These are phyloP conservation scores for Hippopotamus amphibius DNA, from an alignment of 2,113 vertebrate species.

Conservation along the genomic window DNA sequence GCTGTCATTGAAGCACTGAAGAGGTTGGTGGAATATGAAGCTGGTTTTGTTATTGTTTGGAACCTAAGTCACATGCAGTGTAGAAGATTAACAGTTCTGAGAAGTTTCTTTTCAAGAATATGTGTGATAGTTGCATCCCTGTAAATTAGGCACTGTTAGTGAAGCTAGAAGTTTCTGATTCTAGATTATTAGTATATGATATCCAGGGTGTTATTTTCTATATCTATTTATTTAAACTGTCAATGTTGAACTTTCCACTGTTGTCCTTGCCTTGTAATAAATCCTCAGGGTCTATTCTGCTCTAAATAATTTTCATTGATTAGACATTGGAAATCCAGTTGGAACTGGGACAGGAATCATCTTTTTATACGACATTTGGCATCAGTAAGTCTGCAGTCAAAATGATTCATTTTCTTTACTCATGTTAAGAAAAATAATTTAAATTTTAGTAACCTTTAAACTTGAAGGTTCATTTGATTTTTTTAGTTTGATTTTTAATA, in stretches of 20 bases:
- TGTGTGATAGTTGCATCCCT: background rate
- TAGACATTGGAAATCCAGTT: background rate
- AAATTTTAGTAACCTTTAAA: background rate
- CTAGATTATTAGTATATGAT: background rate
- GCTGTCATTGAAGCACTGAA: background rate
- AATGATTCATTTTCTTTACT: background rate
- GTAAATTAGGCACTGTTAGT: background rate
- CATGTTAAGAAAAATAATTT: background rate
- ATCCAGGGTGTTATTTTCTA: background rate
- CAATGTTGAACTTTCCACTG: background rate
- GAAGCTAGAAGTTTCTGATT: background rate
- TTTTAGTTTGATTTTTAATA: conserved; percentile 14
- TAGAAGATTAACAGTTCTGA: background rate
- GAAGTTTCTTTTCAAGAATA: background rate
- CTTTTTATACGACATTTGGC: background rate
- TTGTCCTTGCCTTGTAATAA: background rate
- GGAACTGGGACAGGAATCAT: background rate
- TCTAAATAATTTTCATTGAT: background rate
- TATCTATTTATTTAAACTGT: background rate
- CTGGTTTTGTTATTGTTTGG: background rate
- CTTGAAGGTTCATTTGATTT: background rate
- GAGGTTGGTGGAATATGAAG: background rate
- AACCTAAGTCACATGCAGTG: background rate
- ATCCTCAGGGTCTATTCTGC: background rate
- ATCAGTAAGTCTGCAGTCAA: background rate